Conservation (phyloP, 1,140 invertebrate genomes). For the Drosophila melanogaster region Release_6_plus_ISO1_MT NT_037436.4:8591001-8591500, state of each 20-base stretch:
- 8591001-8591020: conserved; percentile 35
- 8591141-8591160: conserved; percentile 69
- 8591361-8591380: conserved; percentile 58
- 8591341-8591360: conserved; percentile 40
- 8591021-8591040: conserved; percentile 15
- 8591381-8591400: conserved; percentile 56
- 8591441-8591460: conserved; percentile 75
- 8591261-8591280: conserved; percentile 71
- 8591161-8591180: conserved; percentile 75
- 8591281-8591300: conserved; percentile 58
- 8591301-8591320: conserved; percentile 76
- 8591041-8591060: conserved; percentile 53
- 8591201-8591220: conserved; percentile 17
- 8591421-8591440: conserved; percentile 71
- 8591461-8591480: conserved; percentile 44
- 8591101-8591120: conserved; percentile 66
- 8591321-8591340: conserved; percentile 63
- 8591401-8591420: conserved; percentile 72
- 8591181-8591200: conserved; percentile 82
- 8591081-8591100: conserved; percentile 66
- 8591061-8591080: conserved; percentile 75
- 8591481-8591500: conserved; percentile 70
- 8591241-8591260: conserved; percentile 79
- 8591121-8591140: conserved; percentile 77
- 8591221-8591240: conserved; percentile 68